Percentiles rank a stretch among this genome's conserved stretches.
Evolutionary conservation across 2,113 vertebrate species (phyloP).

Genomic region (Etheostoma spectabile): DNA sequence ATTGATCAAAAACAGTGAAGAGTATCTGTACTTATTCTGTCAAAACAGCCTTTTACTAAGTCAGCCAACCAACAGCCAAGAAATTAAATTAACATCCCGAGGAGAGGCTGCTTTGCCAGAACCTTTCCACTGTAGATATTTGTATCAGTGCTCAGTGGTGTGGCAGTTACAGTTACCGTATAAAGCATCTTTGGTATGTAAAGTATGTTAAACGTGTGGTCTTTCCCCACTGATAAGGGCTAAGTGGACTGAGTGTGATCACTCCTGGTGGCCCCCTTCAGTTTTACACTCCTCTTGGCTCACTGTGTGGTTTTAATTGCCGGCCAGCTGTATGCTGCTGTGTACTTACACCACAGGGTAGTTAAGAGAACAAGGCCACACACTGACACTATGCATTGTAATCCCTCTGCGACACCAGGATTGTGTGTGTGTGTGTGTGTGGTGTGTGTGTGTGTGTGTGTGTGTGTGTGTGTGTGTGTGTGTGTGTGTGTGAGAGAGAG

Average conservation of each 20-base stretch:
- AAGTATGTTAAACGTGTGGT: constrained; percentile 50
- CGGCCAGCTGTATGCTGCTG: constrained; percentile 77
- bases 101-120: constrained; percentile 4
- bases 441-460: constrained; percentile 5
- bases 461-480: constrained; percentile 6
- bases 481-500: no score
- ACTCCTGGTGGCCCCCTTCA: constrained; percentile 65
- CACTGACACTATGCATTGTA: constrained; percentile 73
- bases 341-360: constrained; percentile 78
- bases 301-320: constrained; percentile 76
- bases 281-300: constrained; percentile 64
- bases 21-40: not conserved
- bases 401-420: constrained; percentile 62
- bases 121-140: not conserved
- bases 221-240: constrained; percentile 39
- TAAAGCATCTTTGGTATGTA: constrained; percentile 34
- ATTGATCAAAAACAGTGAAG: not conserved
- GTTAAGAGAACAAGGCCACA: constrained; percentile 77
- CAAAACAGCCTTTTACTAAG: not conserved
- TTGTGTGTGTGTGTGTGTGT: constrained; percentile 32
- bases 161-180: constrained; percentile 28
- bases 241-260: constrained; percentile 62
- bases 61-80: constrained; percentile 2
- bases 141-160: not conserved
- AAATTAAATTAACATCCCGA: not conserved